Conservation (phyloP, 1,140 invertebrate genomes). For the Magallana ariakensis region DNA sequence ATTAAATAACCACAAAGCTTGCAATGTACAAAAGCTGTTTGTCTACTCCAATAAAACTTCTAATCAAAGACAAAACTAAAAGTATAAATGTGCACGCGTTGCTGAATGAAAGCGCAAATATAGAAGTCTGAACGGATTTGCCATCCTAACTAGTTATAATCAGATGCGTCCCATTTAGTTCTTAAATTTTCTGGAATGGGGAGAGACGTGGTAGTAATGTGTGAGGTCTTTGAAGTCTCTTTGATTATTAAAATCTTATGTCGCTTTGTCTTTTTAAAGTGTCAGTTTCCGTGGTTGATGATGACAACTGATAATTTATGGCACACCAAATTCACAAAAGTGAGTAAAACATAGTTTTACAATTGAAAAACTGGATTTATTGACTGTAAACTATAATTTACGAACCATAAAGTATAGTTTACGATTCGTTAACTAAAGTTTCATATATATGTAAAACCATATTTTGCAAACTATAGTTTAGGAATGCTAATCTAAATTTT, state of each 20-base stretch:
- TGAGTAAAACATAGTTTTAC: no score
- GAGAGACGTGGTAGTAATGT: constrained; percentile 87
- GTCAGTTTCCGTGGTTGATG: constrained; percentile 91
- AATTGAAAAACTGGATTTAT: no score
- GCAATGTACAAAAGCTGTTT: constrained; percentile 86
- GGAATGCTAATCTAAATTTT: no score
- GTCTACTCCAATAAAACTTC: constrained; percentile 91
- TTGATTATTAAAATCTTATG: constrained; percentile 88
- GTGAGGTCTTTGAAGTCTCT: constrained; percentile 89
- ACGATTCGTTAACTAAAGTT: no score
- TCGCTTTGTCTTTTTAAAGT: constrained; percentile 87
- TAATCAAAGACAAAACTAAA: constrained; percentile 82
- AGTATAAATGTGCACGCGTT: constrained; percentile 90
- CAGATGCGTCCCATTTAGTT: constrained; percentile 91
- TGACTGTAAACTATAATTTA: no score
- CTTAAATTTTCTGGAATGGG: constrained; percentile 97
- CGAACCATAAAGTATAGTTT: no score
- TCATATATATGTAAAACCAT: no score
- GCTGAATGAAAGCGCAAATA: constrained; percentile 87
- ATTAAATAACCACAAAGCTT: no score
- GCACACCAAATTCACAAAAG: no score
- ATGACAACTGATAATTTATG: constrained; percentile 88
- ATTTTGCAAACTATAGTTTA: no score
- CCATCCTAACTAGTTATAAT: constrained; percentile 82
- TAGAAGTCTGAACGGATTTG: constrained; percentile 87